Percentiles rank a stretch among this genome's conserved stretches.
phyloP scores from a whole-genome alignment of 2,888 invertebrate species.

The Tolmerus cingulatus region DNA sequence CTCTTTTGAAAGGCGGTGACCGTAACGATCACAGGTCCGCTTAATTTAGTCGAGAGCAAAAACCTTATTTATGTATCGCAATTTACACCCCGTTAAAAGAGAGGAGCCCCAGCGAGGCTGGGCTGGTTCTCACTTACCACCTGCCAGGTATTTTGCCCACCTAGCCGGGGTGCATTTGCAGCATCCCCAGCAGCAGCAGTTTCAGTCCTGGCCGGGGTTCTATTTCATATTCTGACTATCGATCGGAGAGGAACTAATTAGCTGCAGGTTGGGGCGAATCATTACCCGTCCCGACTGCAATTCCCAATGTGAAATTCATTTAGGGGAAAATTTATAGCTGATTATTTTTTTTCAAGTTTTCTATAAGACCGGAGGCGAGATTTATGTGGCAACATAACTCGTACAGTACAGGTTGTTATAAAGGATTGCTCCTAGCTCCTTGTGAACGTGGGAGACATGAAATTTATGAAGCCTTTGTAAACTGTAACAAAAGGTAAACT shows the following conservation, averaged over 20 bases:
- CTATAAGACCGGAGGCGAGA: conserved; percentile 46
- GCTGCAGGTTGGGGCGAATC: background rate
- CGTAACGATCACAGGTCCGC: background rate
- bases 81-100: background rate
- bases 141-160: background rate
- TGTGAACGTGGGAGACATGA: conserved; percentile 38
- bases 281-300: conserved; percentile 18
- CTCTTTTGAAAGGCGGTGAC: background rate
- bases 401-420: conserved; percentile 45
- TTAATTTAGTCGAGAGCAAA: background rate
- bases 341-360: conserved; percentile 48
- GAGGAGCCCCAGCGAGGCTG: background rate
- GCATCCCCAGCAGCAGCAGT: background rate
- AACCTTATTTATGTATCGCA: background rate
- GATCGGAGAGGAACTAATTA: conserved; percentile 18
- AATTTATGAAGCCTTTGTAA: conserved; percentile 47
- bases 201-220: background rate
- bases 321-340: conserved; percentile 45
- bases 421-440: conserved; percentile 39
- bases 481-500: conserved; percentile 47
- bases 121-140: background rate
- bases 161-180: background rate
- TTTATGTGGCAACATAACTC: conserved; percentile 48
- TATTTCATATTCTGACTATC: conserved; percentile 11
- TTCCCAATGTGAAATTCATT: conserved; percentile 37